Conservation (phyloP, 2,888 invertebrate genomes). For the Steinernema scapterisci region DNA sequence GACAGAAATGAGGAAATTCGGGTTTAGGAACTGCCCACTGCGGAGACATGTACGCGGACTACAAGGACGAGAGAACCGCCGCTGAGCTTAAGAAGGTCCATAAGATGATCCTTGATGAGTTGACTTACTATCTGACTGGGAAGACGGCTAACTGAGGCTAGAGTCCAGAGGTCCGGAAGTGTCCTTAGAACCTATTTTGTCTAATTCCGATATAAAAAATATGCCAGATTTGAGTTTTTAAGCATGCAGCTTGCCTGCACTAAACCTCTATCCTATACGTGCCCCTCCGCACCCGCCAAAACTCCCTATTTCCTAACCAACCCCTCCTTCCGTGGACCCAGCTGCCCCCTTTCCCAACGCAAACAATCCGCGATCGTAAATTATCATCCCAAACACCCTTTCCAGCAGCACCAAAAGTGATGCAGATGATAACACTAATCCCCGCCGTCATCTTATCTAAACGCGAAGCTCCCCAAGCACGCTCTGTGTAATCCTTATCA, state of each 20-base stretch:
- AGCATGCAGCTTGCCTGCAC: too few species aligned
- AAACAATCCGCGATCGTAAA: neutral
- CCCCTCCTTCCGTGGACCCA: too few species aligned
- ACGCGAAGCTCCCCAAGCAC: too few species aligned
- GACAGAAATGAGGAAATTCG: neutral
- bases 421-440: neutral
- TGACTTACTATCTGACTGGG: neutral
- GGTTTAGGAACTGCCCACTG: slow-evolving; percentile 35
- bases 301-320: too few species aligned
- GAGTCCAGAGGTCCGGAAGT: too few species aligned
- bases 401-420: neutral
- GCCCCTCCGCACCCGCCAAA: too few species aligned
- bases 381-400: neutral
- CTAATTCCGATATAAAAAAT: too few species aligned
- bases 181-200: too few species aligned
- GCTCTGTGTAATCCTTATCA: neutral
- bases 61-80: slow-evolving; percentile 2
- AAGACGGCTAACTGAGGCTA: neutral
- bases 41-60: slow-evolving; percentile 34
- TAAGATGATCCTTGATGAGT: neutral
- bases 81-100: slow-evolving; percentile 11
- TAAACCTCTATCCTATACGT: too few species aligned
- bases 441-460: neutral
- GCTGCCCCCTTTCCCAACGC: too few species aligned
- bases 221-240: too few species aligned